Percentiles rank a stretch among this genome's conserved stretches.
These are phyloP conservation scores for Thyatira batis DNA, from an alignment of 2,888 invertebrate species.

Conservation along the genomic window DNA sequence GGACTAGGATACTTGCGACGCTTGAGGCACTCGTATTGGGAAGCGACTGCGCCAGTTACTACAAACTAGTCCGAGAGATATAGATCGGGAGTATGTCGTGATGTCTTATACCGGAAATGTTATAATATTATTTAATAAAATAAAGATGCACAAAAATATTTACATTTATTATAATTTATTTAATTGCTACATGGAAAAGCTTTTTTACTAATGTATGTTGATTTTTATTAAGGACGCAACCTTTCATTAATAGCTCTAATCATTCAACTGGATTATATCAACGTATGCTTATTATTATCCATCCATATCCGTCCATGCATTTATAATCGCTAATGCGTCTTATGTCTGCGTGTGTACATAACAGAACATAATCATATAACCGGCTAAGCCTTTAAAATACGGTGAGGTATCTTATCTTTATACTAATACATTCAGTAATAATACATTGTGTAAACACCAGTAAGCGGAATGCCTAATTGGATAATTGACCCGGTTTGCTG, in stretches of 20 bases:
- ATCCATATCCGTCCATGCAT: too few species aligned
- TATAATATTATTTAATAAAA: too few species aligned
- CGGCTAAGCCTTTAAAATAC: neutral
- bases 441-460: constrained; percentile 3
- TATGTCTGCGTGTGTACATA: too few species aligned
- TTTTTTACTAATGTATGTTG: neutral
- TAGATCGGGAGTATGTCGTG: too few species aligned
- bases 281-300: neutral
- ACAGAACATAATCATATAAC: neutral
- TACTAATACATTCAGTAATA: neutral
- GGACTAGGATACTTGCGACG: too few species aligned
- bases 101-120: too few species aligned
- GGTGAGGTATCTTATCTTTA: neutral
- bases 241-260: neutral
- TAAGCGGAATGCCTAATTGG: constrained; percentile 8
- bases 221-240: neutral
- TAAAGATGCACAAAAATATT: too few species aligned
- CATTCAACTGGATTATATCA: neutral
- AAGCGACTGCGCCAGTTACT: too few species aligned
- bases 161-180: too few species aligned
- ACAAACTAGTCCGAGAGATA: too few species aligned
- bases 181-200: too few species aligned
- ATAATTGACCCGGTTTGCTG: constrained; percentile 6
- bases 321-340: neutral
- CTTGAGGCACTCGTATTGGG: too few species aligned